Conservation (phyloP, 2,888 invertebrate genomes). For the Thumatha senex region DNA sequence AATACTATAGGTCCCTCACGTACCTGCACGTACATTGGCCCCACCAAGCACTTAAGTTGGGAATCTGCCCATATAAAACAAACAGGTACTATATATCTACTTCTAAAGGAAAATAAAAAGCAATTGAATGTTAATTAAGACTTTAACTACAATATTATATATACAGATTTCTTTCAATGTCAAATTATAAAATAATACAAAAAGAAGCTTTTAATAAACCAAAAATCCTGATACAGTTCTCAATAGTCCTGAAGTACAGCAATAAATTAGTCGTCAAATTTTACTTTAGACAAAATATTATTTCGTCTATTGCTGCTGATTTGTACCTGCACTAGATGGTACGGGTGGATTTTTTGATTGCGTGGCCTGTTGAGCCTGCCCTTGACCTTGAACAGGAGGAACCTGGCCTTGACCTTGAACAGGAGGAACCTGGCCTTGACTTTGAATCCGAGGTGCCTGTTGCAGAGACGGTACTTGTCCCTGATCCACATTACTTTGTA, state of each 20-base stretch:
- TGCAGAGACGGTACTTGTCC: slow-evolving; percentile 23
- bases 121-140: no score
- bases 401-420: slow-evolving; percentile 35
- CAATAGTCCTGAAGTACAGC: slow-evolving; percentile 35
- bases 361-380: slow-evolving; percentile 35
- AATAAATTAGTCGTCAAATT: slow-evolving; percentile 15
- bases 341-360: slow-evolving; percentile 32
- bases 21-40: no score
- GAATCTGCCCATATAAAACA: no score
- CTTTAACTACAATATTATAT: slow-evolving; percentile 20
- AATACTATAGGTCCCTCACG: no score
- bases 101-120: no score
- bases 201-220: slow-evolving; percentile 2
- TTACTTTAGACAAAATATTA: slow-evolving; percentile 9
- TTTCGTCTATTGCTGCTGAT: slow-evolving; percentile 13
- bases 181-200: slow-evolving; percentile 6
- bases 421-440: slow-evolving; percentile 27
- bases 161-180: slow-evolving; percentile 19
- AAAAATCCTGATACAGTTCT: slow-evolving; percentile 41
- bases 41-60: no score
- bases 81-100: no score
- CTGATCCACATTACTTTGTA: slow-evolving; percentile 18
- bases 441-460: slow-evolving; percentile 26
- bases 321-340: slow-evolving; percentile 19
- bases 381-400: slow-evolving; percentile 21